phyloP scores from a whole-genome alignment of 2,888 invertebrate species.

The Chironomus tentans region DNA sequence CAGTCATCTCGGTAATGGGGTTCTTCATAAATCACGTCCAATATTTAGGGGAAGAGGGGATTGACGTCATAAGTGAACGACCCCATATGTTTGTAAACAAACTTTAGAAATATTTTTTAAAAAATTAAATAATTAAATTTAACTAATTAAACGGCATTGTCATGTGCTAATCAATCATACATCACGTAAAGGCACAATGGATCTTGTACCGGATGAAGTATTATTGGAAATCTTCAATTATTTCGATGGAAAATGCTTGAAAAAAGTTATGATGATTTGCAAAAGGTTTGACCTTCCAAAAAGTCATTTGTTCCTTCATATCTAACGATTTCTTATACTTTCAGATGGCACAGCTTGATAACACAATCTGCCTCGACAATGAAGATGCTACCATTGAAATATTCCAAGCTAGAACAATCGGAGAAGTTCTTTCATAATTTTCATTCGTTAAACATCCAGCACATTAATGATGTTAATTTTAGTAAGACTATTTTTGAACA shows the following conservation, averaged over 20 bases:
- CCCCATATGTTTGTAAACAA: no score
- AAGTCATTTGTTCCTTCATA: background rate
- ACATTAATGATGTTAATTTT: background rate
- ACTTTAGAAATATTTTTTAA: no score
- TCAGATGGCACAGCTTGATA: background rate
- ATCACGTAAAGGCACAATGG: background rate
- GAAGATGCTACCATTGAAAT: background rate
- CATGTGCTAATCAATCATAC: background rate
- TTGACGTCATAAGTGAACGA: no score
- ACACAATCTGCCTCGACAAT: background rate
- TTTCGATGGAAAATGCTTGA: background rate
- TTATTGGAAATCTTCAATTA: constrained; percentile 4
- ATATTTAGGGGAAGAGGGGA: no score
- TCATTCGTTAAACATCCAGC: background rate
- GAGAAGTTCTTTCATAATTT: background rate
- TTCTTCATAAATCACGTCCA: no score
- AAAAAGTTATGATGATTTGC: background rate
- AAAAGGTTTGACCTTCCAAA: background rate
- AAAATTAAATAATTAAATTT: background rate
- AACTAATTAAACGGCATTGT: background rate
- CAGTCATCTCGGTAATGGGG: no score
- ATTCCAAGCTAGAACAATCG: background rate
- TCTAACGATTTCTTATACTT: background rate
- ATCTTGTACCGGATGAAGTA: background rate
- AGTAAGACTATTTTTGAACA: background rate